phyloP scores from a whole-genome alignment of 2,888 invertebrate genomes.

The Meghimatium bilineatum region DNA sequence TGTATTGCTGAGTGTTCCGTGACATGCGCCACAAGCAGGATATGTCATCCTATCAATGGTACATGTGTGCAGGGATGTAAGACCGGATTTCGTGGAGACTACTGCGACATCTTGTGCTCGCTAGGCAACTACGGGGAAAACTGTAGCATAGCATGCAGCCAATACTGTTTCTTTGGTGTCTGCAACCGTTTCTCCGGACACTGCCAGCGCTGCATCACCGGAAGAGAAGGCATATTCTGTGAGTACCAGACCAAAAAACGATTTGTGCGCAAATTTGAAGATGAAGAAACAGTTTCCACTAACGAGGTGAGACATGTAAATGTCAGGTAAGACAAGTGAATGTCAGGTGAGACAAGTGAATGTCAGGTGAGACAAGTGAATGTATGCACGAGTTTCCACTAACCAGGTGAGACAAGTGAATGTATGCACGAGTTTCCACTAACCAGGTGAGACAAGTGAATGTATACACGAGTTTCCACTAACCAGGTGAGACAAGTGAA shows the following conservation, averaged over 20 bases:
- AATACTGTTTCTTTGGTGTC: conserved; percentile 18
- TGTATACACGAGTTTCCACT: too few relatives aligned
- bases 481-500: too few relatives aligned
- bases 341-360: too few relatives aligned
- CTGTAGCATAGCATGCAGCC: conserved; percentile 34
- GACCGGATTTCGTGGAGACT: conserved; percentile 5
- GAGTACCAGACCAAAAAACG: neutral
- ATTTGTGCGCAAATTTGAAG: too few relatives aligned
- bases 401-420: too few relatives aligned
- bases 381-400: too few relatives aligned
- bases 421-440: too few relatives aligned
- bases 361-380: too few relatives aligned
- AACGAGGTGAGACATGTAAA: neutral
- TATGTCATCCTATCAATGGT: conserved; percentile 37
- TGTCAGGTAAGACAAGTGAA: neutral
- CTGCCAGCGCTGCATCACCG: conserved; percentile 12
- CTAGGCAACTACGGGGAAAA: conserved; percentile 15
- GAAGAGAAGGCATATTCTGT: conserved; percentile 27
- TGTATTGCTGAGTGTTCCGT: conserved; percentile 32
- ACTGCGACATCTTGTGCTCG: conserved; percentile 14
- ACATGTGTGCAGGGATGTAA: conserved; percentile 29
- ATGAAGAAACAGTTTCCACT: neutral
- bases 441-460: too few relatives aligned
- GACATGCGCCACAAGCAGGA: neutral
- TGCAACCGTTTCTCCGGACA: conserved; percentile 40